Percentiles rank a stretch among this genome's conserved stretches.
Evolutionary conservation across 2,113 vertebrate genomes (phyloP).

Genomic region (Mesembrinibis cayennensis): DNA sequence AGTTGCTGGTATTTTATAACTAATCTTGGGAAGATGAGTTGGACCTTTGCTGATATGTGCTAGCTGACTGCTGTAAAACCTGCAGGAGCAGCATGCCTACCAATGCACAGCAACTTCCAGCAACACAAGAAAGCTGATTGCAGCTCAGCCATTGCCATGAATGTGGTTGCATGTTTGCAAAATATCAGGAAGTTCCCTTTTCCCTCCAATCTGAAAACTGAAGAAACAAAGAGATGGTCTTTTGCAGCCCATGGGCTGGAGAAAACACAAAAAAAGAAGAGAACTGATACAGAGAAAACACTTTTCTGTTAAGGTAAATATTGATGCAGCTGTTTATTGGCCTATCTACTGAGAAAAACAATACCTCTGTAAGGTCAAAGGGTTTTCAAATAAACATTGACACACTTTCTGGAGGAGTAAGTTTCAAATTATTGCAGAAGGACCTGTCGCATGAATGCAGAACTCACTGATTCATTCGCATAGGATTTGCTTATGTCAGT

Average conservation of each 20-base stretch:
- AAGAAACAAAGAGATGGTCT: background rate
- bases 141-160: background rate
- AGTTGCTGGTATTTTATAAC: background rate
- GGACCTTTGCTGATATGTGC: background rate
- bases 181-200: background rate
- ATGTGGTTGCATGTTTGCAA: background rate
- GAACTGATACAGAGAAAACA: background rate
- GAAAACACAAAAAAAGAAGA: background rate
- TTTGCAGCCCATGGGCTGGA: background rate
- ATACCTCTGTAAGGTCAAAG: background rate
- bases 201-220: background rate
- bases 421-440: background rate
- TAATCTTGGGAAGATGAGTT: background rate
- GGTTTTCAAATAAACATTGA: background rate
- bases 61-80: background rate
- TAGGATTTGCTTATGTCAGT: background rate
- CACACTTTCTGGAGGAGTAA: background rate
- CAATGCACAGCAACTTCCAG: background rate
- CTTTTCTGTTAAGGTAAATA: conserved; percentile 17
- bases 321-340: conserved; percentile 34
- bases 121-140: background rate
- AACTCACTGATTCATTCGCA: background rate
- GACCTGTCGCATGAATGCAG: background rate
- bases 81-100: background rate
- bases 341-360: background rate